Percentiles rank a stretch among this genome's conserved stretches.
phyloP scores from a whole-genome alignment of 2,888 invertebrate species.

The Rhamphomyia laevipes region DNA sequence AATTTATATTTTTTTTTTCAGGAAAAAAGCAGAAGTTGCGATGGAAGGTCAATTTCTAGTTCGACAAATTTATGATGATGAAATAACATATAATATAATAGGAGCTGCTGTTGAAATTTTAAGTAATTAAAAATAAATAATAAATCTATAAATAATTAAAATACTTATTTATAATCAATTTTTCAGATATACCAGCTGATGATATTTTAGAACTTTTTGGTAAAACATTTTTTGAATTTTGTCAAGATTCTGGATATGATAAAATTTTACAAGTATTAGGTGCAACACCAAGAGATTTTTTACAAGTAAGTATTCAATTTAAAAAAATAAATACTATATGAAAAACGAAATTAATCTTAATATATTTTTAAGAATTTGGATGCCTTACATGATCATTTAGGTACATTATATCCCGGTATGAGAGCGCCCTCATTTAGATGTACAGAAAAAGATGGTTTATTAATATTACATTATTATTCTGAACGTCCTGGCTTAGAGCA shows the following conservation, averaged over 20 bases:
- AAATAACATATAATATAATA: constrained; percentile 87
- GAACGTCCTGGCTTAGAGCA: constrained; percentile 88
- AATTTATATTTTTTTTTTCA: constrained; percentile 33
- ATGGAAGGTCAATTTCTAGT: constrained; percentile 95
- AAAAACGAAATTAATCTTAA: background rate
- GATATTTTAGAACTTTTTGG: constrained; percentile 84
- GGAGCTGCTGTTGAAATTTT: constrained; percentile 83
- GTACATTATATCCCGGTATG: constrained; percentile 90
- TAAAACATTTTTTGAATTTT: constrained; percentile 91
- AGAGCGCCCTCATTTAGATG: constrained; percentile 91
- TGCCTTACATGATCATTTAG: constrained; percentile 88
- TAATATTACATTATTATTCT: constrained; percentile 91
- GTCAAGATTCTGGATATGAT: constrained; percentile 94
- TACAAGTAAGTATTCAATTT: constrained; percentile 64
- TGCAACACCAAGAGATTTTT: constrained; percentile 87
- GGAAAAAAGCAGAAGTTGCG: constrained; percentile 81
- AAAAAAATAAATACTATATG: no score
- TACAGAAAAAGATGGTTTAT: constrained; percentile 83
- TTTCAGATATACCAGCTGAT: constrained; percentile 75
- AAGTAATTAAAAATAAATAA: constrained; percentile 43
- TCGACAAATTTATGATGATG: constrained; percentile 89
- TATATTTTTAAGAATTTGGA: constrained; percentile 66
- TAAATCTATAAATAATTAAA: background rate
- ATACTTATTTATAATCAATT: background rate
- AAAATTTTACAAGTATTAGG: constrained; percentile 89